Evolutionary conservation across 2,888 invertebrate species (phyloP).

Genomic region (Mongoloraphidia duomilia): DNA sequence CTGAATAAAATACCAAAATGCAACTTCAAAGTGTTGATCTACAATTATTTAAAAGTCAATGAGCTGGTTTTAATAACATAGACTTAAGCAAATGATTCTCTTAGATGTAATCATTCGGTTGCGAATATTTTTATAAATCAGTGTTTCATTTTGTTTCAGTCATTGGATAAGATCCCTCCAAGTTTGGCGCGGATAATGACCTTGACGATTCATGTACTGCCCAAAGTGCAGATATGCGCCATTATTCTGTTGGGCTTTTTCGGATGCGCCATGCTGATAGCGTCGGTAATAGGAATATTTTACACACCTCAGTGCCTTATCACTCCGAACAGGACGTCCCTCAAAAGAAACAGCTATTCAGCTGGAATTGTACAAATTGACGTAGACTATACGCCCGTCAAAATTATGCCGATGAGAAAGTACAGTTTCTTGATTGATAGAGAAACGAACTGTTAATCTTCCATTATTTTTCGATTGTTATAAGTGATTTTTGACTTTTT

Average conservation of each 20-base stretch:
- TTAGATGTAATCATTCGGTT: too few species aligned
- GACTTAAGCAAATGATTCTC: too few species aligned
- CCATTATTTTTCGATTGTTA: too few species aligned
- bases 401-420: neutral
- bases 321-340: too few species aligned
- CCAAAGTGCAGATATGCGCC: conserved; percentile 33
- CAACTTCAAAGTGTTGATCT: too few species aligned
- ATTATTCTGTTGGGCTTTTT: conserved; percentile 31
- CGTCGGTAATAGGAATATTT: conserved; percentile 6
- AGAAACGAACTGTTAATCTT: neutral
- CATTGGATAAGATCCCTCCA: conserved; percentile 30
- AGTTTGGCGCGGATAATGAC: conserved; percentile 31
- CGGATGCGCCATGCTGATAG: conserved; percentile 32
- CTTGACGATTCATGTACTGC: conserved; percentile 28
- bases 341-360: too few species aligned
- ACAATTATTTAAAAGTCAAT: too few species aligned
- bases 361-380: neutral
- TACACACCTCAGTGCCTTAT: neutral
- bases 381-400: conserved; percentile 3
- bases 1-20: too few species aligned
- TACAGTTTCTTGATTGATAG: neutral
- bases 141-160: conserved; percentile 22
- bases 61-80: too few species aligned
- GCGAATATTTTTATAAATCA: neutral
- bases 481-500: too few species aligned